phyloP scores from a whole-genome alignment of 2,888 invertebrate species.

The Polyploca ridens region DNA sequence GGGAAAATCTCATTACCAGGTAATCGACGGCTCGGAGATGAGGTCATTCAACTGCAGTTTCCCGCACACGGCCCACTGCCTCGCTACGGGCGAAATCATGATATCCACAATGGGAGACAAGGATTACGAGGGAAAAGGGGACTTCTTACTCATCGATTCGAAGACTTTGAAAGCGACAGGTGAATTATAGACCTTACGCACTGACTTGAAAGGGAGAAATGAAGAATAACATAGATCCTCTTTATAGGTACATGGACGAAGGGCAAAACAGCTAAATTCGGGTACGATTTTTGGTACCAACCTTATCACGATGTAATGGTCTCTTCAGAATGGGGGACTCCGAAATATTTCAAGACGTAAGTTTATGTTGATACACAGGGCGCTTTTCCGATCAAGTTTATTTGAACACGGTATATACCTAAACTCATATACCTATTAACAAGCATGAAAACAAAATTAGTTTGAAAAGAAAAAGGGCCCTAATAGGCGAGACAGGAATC shows the following conservation, averaged over 20 bases:
- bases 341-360: slow-evolving; percentile 90
- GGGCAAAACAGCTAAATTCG: slow-evolving; percentile 89
- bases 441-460: too few relatives aligned
- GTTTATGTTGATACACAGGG: slow-evolving; percentile 52
- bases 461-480: too few relatives aligned
- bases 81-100: slow-evolving; percentile 96
- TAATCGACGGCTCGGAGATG: slow-evolving; percentile 92
- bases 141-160: slow-evolving; percentile 94
- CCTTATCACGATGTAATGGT: slow-evolving; percentile 96
- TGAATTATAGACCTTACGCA: slow-evolving; percentile 48
- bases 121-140: slow-evolving; percentile 93
- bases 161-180: slow-evolving; percentile 91
- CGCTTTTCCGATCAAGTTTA: not conserved
- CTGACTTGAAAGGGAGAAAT: slow-evolving; percentile 27
- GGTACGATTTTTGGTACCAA: slow-evolving; percentile 99
- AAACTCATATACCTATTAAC: too few relatives aligned
- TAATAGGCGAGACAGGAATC: not conserved
- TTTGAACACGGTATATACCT: not conserved
- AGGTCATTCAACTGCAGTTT: slow-evolving; percentile 90
- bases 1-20: slow-evolving; percentile 83
- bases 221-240: not conserved
- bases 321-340: slow-evolving; percentile 96
- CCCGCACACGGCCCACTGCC: slow-evolving; percentile 97
- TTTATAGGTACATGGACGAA: slow-evolving; percentile 89
- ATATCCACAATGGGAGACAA: slow-evolving; percentile 97